Evolutionary conservation across 1,140 invertebrate species (phyloP).

Genomic region (Pogonus chalceus): DNA sequence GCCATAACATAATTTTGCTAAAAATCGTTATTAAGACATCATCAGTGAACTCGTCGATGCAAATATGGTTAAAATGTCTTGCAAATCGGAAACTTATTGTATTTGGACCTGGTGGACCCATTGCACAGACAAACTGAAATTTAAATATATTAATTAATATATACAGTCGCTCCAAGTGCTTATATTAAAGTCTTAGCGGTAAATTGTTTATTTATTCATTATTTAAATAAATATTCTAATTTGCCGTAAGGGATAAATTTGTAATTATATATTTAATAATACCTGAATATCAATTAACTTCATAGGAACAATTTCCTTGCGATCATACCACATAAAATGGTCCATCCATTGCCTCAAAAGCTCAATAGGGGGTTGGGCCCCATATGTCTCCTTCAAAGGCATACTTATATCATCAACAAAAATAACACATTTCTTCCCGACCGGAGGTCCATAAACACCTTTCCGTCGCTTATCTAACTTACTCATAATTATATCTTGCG

Average conservation of each 20-base stretch:
- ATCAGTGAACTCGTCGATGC: slow-evolving; percentile 86
- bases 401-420: slow-evolving; percentile 94
- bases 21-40: slow-evolving; percentile 79
- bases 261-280: slow-evolving; percentile 9
- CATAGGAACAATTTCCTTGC: slow-evolving; percentile 75
- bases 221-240: neutral
- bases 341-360: slow-evolving; percentile 83
- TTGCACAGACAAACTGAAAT: slow-evolving; percentile 66
- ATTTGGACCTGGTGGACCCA: slow-evolving; percentile 77
- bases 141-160: neutral
- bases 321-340: slow-evolving; percentile 85
- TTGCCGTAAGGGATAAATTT: too few relatives aligned
- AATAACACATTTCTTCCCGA: slow-evolving; percentile 79
- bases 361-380: slow-evolving; percentile 88
- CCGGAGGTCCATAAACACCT: slow-evolving; percentile 86
- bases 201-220: neutral
- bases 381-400: slow-evolving; percentile 77
- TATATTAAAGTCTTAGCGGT: neutral
- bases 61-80: slow-evolving; percentile 79
- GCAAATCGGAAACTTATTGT: slow-evolving; percentile 78
- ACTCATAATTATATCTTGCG: slow-evolving; percentile 91
- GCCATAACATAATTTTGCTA: slow-evolving; percentile 86
- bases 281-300: slow-evolving; percentile 83
- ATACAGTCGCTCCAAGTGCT: neutral
- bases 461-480: slow-evolving; percentile 89